Percentiles rank a stretch among this genome's conserved stretches.
Evolutionary conservation across 1,140 invertebrate genomes (phyloP).

Genomic region (Caenorhabditis remanei): DNA sequence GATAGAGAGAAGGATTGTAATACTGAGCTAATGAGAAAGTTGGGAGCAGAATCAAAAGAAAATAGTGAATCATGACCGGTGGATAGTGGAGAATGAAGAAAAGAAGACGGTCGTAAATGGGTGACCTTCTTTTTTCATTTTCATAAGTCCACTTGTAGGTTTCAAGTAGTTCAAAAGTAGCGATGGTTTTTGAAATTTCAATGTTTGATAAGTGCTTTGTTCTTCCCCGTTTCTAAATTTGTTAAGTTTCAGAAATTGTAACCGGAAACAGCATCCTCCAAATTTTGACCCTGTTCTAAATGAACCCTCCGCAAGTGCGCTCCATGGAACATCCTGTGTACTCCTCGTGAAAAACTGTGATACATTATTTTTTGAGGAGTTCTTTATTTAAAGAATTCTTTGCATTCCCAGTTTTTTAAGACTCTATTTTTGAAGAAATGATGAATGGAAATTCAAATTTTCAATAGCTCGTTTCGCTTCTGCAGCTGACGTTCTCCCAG

Average conservation of each 20-base stretch:
- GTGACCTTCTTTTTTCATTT: conserved; percentile 41
- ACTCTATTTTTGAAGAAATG: too few relatives aligned
- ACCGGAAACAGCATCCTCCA: background rate
- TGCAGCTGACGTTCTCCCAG: too few relatives aligned
- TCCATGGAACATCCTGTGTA: background rate
- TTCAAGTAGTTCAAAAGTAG: conserved; percentile 46
- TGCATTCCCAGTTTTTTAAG: too few relatives aligned
- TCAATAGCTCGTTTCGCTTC: too few relatives aligned
- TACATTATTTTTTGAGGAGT: too few relatives aligned
- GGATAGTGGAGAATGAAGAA: background rate
- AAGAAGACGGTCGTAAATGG: background rate
- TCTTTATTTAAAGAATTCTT: too few relatives aligned
- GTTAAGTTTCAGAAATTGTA: background rate
- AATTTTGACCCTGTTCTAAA: background rate
- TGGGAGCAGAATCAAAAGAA: background rate
- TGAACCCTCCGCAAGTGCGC: background rate
- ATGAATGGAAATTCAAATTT: too few relatives aligned
- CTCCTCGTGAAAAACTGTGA: background rate
- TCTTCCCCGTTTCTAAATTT: conserved; percentile 30
- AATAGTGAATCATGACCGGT: background rate
- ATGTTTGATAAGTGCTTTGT: conserved; percentile 46
- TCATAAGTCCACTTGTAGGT: conserved; percentile 41
- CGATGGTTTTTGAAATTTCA: conserved; percentile 49
- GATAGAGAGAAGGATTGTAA: conserved; percentile 32
- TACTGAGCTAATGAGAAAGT: conserved; percentile 25